Evolutionary conservation across 2,113 vertebrate species (phyloP), one percentile per base, ranked within the genome.

Genomic region (Lipophrys pholis): DNA sequence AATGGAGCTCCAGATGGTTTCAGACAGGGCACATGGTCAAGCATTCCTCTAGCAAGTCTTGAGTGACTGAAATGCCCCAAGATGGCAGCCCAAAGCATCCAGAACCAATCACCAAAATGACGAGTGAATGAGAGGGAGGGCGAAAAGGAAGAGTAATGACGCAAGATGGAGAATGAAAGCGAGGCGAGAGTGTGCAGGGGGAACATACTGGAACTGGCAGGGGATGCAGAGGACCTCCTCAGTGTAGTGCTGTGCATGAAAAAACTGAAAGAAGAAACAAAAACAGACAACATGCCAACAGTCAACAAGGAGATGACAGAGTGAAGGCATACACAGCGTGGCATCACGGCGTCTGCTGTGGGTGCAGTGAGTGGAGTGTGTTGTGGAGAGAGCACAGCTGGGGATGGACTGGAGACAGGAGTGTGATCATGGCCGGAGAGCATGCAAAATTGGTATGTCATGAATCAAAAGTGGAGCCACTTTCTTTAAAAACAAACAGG

Each of bases 251-350:
- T 92, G 91, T 91, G 91, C 89, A 93, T 92, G 90, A 93, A 93
- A 92, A 88, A 93, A 94, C 91, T 94, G 92, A 94, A 94, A 93
- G 87, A 84, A 93, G 91, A 92, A 91, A 90, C 90, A 92, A 90
- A 92, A 90, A 90, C 84, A 91, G 82, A 94, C 90, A 92, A 92
- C 91, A 92, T 93, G 89, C 88, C 87, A 89, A 93, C 83, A 87
- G 87, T 93, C 90, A 93, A 90, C 90, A 92, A 77, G 87, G 84
- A 91, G 77, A 90, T 90, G 86, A 90, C 83, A 93, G 87, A 90
- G 85, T 87, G 88, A 78, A 76, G 81, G 84, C 73, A 73, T 78
- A 87, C 61, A 84, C 71, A 72, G 87, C 80, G 76, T 68, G 85
- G 88, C 82, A 84, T 87, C 70, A 62, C 73, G 73, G 61, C 21